Percentiles rank a stretch among this genome's conserved stretches.
These are phyloP conservation scores for Tympanuchus pallidicinctus DNA, from an alignment of 2,113 vertebrate genomes.

Conservation along the genomic window DNA sequence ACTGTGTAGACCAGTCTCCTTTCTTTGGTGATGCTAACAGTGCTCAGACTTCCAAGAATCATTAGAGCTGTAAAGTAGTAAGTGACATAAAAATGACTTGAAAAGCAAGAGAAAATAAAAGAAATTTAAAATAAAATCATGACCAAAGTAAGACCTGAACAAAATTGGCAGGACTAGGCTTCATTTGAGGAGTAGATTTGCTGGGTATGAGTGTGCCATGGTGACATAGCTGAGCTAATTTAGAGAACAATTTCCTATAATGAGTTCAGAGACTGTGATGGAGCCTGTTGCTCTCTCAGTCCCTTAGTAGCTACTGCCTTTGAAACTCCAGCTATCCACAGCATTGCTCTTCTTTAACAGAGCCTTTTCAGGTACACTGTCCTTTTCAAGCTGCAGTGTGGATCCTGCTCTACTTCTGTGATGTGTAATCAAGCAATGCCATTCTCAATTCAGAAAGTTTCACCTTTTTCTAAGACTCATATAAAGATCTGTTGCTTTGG, in stretches of 20 bases:
- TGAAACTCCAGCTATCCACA: neutral
- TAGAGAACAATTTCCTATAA: neutral
- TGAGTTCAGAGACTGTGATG: neutral
- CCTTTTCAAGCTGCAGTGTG: neutral
- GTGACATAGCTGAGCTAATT: neutral
- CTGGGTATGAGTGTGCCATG: neutral
- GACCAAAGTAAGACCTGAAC: neutral
- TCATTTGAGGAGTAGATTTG: neutral
- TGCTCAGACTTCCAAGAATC: neutral
- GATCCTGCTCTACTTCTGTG: neutral
- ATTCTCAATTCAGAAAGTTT: neutral
- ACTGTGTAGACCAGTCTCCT: neutral
- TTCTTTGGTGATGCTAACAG: neutral
- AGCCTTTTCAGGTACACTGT: too few species aligned
- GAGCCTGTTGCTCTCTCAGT: neutral
- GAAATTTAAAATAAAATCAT: neutral
- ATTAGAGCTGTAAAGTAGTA: neutral
- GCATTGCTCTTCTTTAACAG: neutral
- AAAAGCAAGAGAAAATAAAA: neutral
- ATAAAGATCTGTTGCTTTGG: neutral
- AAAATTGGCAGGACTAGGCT: too few species aligned
- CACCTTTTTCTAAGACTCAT: neutral
- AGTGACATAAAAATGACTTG: neutral
- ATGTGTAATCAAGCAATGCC: neutral
- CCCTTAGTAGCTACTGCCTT: neutral